A percentile compares a stretch with the other conserved stretches of the same genome.
These are phyloP conservation scores for Anoplolepis gracilipes DNA, from an alignment of 1,140 invertebrate genomes.

Conservation along the genomic window DNA sequence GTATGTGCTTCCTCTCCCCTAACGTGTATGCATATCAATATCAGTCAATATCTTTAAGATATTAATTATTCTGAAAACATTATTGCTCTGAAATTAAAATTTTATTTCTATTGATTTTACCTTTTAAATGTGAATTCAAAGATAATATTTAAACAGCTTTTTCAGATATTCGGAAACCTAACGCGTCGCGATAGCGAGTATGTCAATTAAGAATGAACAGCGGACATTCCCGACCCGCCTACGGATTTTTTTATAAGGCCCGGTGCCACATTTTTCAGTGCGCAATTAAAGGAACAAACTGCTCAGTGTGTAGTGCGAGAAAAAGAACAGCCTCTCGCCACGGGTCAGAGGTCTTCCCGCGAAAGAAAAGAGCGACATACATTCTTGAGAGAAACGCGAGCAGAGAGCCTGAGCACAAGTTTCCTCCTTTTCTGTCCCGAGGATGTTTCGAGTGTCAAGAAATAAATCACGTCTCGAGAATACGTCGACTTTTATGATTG, in stretches of 20 bases:
- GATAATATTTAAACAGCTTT: neutral
- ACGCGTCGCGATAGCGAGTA: slow-evolving; percentile 70
- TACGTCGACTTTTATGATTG: neutral
- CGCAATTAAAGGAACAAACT: slow-evolving; percentile 75
- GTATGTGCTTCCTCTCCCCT: too few species aligned
- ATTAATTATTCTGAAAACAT: neutral
- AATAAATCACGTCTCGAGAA: slow-evolving; percentile 37
- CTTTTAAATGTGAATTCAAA: neutral
- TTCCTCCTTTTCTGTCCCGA: neutral
- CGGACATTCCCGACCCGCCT: slow-evolving; percentile 72
- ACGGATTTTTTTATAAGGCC: slow-evolving; percentile 70
- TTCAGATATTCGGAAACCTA: slow-evolving; percentile 75
- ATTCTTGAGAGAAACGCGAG: slow-evolving; percentile 57
- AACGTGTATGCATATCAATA: neutral
- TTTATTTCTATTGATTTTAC: neutral
- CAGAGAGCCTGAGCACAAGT: neutral
- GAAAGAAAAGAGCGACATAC: slow-evolving; percentile 48
- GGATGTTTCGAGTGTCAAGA: slow-evolving; percentile 37
- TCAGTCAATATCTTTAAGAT: neutral
- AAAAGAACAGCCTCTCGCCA: slow-evolving; percentile 43
- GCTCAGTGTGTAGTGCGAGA: slow-evolving; percentile 43
- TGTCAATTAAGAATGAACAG: slow-evolving; percentile 80
- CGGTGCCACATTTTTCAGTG: slow-evolving; percentile 40
- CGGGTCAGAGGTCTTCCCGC: slow-evolving; percentile 60
- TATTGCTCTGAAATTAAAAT: neutral